Evolutionary conservation across 2,888 invertebrate species (phyloP).

Genomic region (Platerodrilus igneus): DNA sequence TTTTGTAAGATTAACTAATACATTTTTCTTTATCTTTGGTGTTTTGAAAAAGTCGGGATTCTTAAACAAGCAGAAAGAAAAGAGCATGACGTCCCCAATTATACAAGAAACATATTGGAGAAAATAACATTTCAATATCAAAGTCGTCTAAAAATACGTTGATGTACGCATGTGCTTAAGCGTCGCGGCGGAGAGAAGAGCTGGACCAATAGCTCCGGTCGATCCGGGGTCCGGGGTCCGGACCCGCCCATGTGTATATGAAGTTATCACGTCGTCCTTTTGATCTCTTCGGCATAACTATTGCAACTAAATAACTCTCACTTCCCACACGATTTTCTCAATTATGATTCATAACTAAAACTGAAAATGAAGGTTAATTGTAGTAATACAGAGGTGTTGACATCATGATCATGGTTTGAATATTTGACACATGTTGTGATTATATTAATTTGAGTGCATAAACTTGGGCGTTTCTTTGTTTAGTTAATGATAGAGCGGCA

Average conservation of each 20-base stretch:
- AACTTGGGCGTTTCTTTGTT: constrained; percentile 40
- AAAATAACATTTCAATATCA: constrained; percentile 42
- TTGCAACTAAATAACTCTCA: constrained; percentile 37
- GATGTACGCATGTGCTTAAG: constrained; percentile 36
- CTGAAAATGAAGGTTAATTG: no score
- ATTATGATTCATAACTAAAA: no score
- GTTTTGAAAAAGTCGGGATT: constrained; percentile 10
- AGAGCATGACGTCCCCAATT: constrained; percentile 41
- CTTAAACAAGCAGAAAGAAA: constrained; percentile 28
- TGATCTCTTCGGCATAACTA: constrained; percentile 39
- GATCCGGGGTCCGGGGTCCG: constrained; percentile 47
- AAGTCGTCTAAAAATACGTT: constrained; percentile 33
- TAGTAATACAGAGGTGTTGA: no score
- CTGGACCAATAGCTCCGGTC: constrained; percentile 45
- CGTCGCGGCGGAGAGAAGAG: constrained; percentile 33
- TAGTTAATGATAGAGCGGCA: constrained; percentile 38
- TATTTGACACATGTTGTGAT: constrained; percentile 41
- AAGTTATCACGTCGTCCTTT: constrained; percentile 44
- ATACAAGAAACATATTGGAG: constrained; percentile 41
- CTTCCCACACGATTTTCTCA: no score
- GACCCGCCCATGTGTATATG: constrained; percentile 47
- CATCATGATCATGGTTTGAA: no score
- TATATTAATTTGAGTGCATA: constrained; percentile 38
- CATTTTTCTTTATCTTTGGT: constrained; percentile 10
- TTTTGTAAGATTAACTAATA: no score